phyloP scores from a whole-genome alignment of 1,140 invertebrate species.

The Leguminivora glycinivorella region DNA sequence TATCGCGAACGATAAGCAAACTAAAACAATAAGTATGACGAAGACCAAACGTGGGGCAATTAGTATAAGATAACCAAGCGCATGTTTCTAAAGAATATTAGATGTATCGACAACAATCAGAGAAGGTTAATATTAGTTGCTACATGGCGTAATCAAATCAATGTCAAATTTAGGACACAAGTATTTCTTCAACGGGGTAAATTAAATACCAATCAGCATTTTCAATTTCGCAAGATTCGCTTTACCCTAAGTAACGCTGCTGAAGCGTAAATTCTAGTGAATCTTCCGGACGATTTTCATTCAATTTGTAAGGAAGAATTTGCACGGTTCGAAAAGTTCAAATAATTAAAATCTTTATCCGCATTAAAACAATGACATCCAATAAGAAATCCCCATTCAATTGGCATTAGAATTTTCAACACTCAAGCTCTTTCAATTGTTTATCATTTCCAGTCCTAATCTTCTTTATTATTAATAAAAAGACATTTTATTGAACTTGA shows the following conservation, averaged over 20 bases:
- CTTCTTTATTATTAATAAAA: constrained; percentile 57
- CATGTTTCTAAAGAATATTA: no score
- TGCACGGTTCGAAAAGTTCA: constrained; percentile 53
- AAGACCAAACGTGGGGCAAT: no score
- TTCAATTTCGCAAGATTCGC: background rate
- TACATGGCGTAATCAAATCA: no score
- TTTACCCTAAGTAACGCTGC: background rate
- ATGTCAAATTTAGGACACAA: background rate
- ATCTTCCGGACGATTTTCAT: background rate
- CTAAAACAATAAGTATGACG: no score
- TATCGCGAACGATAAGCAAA: no score
- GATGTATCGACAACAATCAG: no score
- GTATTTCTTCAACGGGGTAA: background rate
- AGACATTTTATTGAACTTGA: constrained; percentile 50
- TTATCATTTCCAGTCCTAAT: constrained; percentile 29
- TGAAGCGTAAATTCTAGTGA: constrained; percentile 8
- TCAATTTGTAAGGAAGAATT: constrained; percentile 34
- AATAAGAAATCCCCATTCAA: constrained; percentile 55
- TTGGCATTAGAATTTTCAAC: constrained; percentile 40
- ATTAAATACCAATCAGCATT: constrained; percentile 15
- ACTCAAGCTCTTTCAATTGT: constrained; percentile 41
- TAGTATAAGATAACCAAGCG: no score
- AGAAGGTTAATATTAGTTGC: background rate
- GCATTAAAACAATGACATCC: constrained; percentile 59
- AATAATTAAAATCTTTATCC: constrained; percentile 67